Evolutionary conservation across 2,888 invertebrate genomes (phyloP).

Genomic region (Cancer borealis): DNA sequence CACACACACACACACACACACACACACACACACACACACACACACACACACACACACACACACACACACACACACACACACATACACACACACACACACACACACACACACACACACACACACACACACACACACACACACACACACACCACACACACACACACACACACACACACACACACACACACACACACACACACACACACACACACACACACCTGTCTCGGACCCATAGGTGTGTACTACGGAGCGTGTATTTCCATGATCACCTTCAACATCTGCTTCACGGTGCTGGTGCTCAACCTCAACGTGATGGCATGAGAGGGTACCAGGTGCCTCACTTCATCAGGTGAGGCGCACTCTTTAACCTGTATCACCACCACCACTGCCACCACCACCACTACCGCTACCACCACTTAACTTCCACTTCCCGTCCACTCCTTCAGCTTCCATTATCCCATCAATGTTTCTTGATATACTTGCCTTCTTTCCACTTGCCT

Average conservation of each 20-base stretch:
- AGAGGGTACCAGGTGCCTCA: constrained; percentile 68
- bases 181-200: not conserved
- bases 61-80: constrained; percentile 11
- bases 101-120: constrained; percentile 18
- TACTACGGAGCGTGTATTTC: constrained; percentile 73
- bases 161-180: not conserved
- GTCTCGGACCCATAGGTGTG: constrained; percentile 57
- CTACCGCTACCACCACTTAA: too few species aligned
- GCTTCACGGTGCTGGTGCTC: constrained; percentile 66
- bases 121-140: constrained; percentile 16
- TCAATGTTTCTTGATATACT: not conserved
- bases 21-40: not conserved
- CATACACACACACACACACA: not conserved
- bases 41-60: not conserved
- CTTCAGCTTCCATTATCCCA: not conserved
- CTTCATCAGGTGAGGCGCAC: constrained; percentile 47
- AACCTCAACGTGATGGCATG: constrained; percentile 70
- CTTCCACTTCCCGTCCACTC: not conserved
- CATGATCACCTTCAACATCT: constrained; percentile 72
- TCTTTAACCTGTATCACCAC: not conserved
- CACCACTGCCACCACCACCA: not conserved
- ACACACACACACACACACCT: not conserved
- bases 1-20: not conserved
- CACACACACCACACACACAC: not conserved
- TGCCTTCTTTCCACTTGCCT: not conserved